Evolutionary conservation across 1,140 invertebrate genomes (phyloP).

Genomic region (Aradophagus sp.): DNA sequence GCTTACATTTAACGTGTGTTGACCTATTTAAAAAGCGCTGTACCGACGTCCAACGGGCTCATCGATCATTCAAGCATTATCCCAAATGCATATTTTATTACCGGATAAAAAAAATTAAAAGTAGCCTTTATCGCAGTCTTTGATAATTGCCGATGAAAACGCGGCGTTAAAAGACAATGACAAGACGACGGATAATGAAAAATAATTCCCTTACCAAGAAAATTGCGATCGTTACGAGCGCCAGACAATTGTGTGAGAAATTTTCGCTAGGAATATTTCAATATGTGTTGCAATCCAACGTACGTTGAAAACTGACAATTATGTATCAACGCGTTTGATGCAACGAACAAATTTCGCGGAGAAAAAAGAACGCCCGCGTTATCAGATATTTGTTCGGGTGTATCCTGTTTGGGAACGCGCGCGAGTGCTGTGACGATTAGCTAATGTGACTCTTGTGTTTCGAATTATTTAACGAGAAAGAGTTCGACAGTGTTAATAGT

Average conservation of each 20-base stretch:
- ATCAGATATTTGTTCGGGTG: not conserved
- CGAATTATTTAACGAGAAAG: too few relatives aligned
- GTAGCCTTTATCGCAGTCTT: not conserved
- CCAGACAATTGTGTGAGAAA: constrained; percentile 33
- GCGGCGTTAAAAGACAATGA: constrained; percentile 23
- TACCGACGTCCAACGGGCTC: not conserved
- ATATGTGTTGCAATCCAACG: constrained; percentile 26
- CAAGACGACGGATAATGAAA: constrained; percentile 25
- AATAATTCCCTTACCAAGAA: constrained; percentile 30
- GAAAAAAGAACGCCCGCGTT: constrained; percentile 27
- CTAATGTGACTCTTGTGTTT: too few relatives aligned
- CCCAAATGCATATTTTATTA: constrained; percentile 28
- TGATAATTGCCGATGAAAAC: constrained; percentile 24
- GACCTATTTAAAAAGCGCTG: constrained; percentile 14
- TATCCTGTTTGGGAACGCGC: too few relatives aligned
- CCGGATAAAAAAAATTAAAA: constrained; percentile 10
- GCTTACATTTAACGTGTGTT: constrained; percentile 26
- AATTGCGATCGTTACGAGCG: constrained; percentile 19
- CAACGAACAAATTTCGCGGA: constrained; percentile 10
- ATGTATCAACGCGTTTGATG: constrained; percentile 35
- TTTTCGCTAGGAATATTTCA: constrained; percentile 36
- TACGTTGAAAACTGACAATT: constrained; percentile 34
- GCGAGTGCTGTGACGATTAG: too few relatives aligned
- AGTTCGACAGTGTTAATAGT: too few relatives aligned
- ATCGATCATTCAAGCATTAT: constrained; percentile 18